Evolutionary conservation across 92 coral and sea anemone genomes (phyloP).

Genomic region (Micromussa lordhowensis): DNA sequence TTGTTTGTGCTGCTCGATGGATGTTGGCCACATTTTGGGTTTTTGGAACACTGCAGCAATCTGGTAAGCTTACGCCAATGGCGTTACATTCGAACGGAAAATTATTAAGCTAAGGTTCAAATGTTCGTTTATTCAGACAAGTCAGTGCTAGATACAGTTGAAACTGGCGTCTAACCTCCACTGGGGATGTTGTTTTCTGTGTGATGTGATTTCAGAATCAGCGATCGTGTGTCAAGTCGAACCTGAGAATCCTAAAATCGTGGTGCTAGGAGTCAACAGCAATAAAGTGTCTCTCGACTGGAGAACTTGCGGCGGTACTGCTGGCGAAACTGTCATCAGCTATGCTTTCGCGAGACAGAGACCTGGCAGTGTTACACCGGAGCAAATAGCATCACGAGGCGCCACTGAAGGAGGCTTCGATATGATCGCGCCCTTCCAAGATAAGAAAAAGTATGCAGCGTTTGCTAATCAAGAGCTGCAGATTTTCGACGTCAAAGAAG

Average conservation of each 20-base stretch:
- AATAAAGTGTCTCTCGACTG: background rate
- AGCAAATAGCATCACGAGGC: background rate
- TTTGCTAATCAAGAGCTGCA: background rate
- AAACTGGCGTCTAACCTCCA: no score
- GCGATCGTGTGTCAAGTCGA: no score
- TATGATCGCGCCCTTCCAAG: no score
- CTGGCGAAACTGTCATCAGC: background rate
- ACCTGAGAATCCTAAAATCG: background rate
- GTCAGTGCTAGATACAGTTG: no score
- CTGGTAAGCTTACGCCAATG: background rate
- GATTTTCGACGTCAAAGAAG: background rate
- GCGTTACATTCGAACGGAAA: no score
- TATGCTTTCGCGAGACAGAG: background rate
- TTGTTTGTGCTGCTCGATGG: no score
- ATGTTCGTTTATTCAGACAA: background rate
- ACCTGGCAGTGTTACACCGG: background rate
- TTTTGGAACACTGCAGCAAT: no score
- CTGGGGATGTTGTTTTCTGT: no score
- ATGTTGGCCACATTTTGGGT: no score
- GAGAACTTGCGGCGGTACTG: background rate
- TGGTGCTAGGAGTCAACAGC: constrained; percentile 24
- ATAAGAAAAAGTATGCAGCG: background rate
- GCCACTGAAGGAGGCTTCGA: background rate
- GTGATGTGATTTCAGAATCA: no score
- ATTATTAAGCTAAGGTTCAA: background rate